A percentile compares a stretch with the other conserved stretches of the same genome.
Evolutionary conservation across 1,140 invertebrate genomes (phyloP).

Genomic region (Apis laboriosa): DNA sequence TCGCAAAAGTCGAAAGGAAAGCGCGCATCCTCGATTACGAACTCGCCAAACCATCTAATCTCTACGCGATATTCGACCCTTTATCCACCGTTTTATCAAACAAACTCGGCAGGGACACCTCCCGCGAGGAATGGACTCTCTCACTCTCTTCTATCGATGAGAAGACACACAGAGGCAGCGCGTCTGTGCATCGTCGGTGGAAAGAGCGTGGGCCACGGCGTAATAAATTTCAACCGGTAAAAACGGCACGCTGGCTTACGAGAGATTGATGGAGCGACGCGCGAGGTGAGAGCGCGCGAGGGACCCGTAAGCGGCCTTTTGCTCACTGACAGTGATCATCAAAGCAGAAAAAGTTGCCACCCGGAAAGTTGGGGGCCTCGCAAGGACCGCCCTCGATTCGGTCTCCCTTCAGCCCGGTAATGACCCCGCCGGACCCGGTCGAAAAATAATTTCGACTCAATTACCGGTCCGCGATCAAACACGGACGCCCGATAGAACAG

Average conservation of each 20-base stretch:
- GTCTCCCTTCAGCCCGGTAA: conserved; percentile 44
- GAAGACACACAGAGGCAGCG: conserved; percentile 2
- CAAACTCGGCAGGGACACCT: neutral
- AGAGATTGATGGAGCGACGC: conserved; percentile 73
- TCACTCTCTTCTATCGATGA: conserved; percentile 1
- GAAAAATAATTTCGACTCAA: conserved; percentile 67
- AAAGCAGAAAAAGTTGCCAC: conserved; percentile 70
- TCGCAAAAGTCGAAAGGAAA: neutral
- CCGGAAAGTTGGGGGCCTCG: conserved; percentile 55
- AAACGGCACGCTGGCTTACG: conserved; percentile 69
- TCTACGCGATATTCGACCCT: neutral
- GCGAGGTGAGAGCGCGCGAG: conserved; percentile 68
- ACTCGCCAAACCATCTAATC: neutral
- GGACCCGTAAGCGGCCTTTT: conserved; percentile 67
- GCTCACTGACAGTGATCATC: conserved; percentile 69
- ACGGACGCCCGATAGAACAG: neutral
- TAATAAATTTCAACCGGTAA: conserved; percentile 66
- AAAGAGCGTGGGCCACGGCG: conserved; percentile 41
- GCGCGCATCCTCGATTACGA: too few relatives aligned
- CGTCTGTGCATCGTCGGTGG: neutral
- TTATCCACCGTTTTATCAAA: neutral
- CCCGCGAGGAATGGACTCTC: neutral
- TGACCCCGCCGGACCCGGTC: conserved; percentile 14
- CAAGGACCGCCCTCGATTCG: conserved; percentile 43
- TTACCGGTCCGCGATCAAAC: conserved; percentile 26